Percentiles rank a stretch among this genome's conserved stretches.
These are phyloP conservation scores for Scatophagus argus DNA, from an alignment of 2,113 vertebrate genomes.

Conservation along the genomic window DNA sequence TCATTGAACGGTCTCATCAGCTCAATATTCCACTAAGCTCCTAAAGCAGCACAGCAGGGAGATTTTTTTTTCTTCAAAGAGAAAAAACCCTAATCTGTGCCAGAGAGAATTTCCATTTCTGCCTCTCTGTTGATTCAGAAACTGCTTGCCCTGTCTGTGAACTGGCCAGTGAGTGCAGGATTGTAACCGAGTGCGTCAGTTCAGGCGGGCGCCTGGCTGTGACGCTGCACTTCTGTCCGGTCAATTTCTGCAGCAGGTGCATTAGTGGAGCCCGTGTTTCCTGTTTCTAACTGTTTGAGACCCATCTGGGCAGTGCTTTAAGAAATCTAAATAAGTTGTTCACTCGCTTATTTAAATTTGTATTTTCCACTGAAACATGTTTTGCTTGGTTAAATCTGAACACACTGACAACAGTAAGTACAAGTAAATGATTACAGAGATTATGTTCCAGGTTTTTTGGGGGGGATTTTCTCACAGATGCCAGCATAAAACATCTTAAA, in stretches of 20 bases:
- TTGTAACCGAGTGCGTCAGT: constrained; percentile 8
- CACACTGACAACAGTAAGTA: background rate
- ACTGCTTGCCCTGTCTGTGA: constrained; percentile 48
- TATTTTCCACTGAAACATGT: background rate
- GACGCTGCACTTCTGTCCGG: constrained; percentile 32
- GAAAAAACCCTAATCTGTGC: constrained; percentile 60
- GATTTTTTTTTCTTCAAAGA: constrained; percentile 28
- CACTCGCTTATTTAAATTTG: constrained; percentile 35
- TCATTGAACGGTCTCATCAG: constrained; percentile 52
- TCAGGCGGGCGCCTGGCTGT: constrained; percentile 6
- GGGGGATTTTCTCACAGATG: constrained; percentile 1
- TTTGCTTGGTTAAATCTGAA: constrained; percentile 37
- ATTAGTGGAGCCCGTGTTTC: constrained; percentile 7
- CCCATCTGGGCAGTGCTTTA: constrained; percentile 15
- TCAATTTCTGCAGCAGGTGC: constrained; percentile 8
- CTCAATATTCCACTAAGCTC: constrained; percentile 53
- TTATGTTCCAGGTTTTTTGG: background rate
- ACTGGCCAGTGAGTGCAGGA: constrained; percentile 40
- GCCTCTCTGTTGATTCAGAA: constrained; percentile 43
- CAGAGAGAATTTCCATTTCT: constrained; percentile 59
- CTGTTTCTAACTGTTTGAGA: constrained; percentile 15
- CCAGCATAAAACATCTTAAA: background rate
- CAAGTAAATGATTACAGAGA: constrained; percentile 12
- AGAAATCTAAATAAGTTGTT: constrained; percentile 41
- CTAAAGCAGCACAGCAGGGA: constrained; percentile 45